Base-by-base conservation (phyloP, 1,140 invertebrate species). In the Glossosoma conforme region DNA sequence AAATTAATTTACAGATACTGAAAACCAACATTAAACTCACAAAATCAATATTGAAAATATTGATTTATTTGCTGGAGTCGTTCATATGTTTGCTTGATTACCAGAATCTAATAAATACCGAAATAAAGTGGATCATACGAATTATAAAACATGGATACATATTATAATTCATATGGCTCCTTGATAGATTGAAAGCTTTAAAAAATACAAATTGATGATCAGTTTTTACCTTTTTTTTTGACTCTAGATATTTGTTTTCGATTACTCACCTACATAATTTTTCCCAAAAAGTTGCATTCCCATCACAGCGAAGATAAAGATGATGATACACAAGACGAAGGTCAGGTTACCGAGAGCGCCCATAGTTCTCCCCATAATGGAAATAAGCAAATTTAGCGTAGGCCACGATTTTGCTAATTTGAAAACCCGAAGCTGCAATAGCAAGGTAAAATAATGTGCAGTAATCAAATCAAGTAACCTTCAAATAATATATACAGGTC, bases 341-440 rank as follows among this genome's bases (percentile, higher is more conserved):
- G 91, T 94, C 68, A 97, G 77, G 78, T 96, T 97, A 78, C 93
- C 93, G 70, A 97, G 80, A 62, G 93, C 93, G 63, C 93, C 93
- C 76, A 97, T 89, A 20, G 93, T 96, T 77, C 91, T 85, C 55
- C 91, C 93, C 86, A 97, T 96, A 70, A 97, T 97, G 60, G 92
- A 93, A 67, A 97, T 96, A 60, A 97, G 81, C 76, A 97, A 83
- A 80, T 97, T 97, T 65, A 97, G 78, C 56, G 93, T 97, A 58
- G 91, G 93, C 94, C 94, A 97, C 42, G 93, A 97, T 76, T 97
- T 97, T 50, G 94, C 94, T 69, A 97, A 78, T 83, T 97, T 97
- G 80, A 97, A 97, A 65, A 97, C 93, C 80, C 94, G 84, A 62
- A 97, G 79, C 93, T 96, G 78, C 62, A 81, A 80, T 60, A 52